Conservation (phyloP, 64 coral and sea anemone species). For the Porites lutea region DNA sequence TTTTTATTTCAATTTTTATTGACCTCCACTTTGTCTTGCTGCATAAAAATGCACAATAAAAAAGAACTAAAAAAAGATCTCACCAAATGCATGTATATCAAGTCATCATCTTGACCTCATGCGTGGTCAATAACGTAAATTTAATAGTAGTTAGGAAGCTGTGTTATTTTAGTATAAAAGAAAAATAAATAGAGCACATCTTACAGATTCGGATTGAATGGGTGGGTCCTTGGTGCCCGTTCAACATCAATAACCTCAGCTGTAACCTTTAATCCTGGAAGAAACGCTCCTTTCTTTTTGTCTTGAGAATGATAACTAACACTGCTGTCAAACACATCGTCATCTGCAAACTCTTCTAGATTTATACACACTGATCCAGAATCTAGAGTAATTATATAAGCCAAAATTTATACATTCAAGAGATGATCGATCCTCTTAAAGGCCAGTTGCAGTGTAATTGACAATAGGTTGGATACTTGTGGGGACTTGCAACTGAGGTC, state of each 20-base stretch:
- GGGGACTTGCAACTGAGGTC: too few relatives aligned
- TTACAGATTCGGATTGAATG: constrained; percentile 93
- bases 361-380: constrained; percentile 29
- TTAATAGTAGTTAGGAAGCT: not conserved
- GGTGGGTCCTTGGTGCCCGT: constrained; percentile 86
- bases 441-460: too few relatives aligned
- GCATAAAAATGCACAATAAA: too few relatives aligned
- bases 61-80: too few relatives aligned
- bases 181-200: not conserved
- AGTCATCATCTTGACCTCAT: too few relatives aligned
- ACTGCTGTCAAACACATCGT: not conserved
- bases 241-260: constrained; percentile 84
- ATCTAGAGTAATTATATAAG: not conserved
- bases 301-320: not conserved
- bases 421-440: too few relatives aligned
- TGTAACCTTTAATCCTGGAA: constrained; percentile 72
- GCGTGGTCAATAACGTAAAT: not conserved
- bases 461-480: too few relatives aligned
- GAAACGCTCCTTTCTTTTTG: constrained; percentile 55
- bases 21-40: too few relatives aligned
- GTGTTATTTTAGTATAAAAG: not conserved
- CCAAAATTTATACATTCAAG: too few relatives aligned
- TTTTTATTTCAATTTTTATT: too few relatives aligned
- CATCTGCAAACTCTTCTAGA: not conserved
- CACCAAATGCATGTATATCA: too few relatives aligned